These are phyloP conservation scores for Muntiacus muntjak DNA, from an alignment of 2,113 vertebrate species.

Conservation along the genomic window DNA sequence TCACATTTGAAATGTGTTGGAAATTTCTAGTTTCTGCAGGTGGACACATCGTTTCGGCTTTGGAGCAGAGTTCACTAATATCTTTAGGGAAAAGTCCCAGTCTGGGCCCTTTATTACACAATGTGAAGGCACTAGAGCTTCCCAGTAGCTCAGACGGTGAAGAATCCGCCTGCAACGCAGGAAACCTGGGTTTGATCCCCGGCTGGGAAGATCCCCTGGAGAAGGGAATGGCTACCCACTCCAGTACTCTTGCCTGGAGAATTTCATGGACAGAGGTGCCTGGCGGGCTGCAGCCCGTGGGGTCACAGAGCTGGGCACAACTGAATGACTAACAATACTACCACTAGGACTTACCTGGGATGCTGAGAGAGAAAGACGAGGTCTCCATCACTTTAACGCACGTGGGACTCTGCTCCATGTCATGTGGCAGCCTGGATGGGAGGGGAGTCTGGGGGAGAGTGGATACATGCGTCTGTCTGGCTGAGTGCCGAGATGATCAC, in stretches of 20 bases:
- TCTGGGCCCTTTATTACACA: not conserved
- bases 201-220: not conserved
- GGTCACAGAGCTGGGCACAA: not conserved
- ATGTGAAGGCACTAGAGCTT: not conserved
- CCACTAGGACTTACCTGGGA: not conserved
- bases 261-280: not conserved
- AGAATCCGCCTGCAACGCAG: not conserved
- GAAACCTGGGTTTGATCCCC: not conserved
- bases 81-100: not conserved
- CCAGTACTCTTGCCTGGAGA: not conserved
- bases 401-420: rapidly evolving
- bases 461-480: rapidly evolving
- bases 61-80: not conserved
- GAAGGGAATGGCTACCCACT: rapidly evolving
- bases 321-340: rapidly evolving
- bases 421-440: not conserved
- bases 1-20: not conserved
- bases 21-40: not conserved
- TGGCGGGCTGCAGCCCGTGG: not conserved
- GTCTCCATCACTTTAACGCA: not conserved
- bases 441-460: not conserved
- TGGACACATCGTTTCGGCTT: not conserved
- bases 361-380: not conserved
- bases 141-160: not conserved
- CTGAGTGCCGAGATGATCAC: not conserved